Evolutionary conservation across 2,113 vertebrate genomes (phyloP).

Genomic region (Gnathonemus echidnorhynchus): DNA sequence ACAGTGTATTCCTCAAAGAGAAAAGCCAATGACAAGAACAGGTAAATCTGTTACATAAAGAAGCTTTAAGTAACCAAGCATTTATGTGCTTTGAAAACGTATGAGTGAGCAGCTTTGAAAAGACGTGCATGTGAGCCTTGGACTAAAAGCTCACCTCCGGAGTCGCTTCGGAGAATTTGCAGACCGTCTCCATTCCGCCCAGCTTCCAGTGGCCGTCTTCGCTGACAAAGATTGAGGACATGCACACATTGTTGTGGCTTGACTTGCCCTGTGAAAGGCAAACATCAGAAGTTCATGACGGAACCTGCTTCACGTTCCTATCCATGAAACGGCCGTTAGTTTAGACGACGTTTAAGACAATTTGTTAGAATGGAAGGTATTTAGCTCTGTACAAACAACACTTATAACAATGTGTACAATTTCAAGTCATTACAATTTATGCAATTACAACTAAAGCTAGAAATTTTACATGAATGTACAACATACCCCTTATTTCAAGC

Average conservation of each 20-base stretch:
- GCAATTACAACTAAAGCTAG: neutral
- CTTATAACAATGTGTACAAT: neutral
- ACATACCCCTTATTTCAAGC: neutral
- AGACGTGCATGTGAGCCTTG: no score
- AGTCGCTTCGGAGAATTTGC: slow-evolving; percentile 79
- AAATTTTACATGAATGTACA: neutral
- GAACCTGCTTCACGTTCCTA: neutral
- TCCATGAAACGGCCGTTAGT: neutral
- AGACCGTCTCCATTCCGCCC: slow-evolving; percentile 94
- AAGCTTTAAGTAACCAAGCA: neutral
- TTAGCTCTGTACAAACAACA: neutral
- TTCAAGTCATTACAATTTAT: neutral
- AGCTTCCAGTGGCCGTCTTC: slow-evolving; percentile 96
- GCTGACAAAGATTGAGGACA: slow-evolving; percentile 86
- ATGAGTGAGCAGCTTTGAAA: neutral
- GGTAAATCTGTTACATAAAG: neutral
- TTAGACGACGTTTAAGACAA: neutral
- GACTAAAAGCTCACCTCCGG: slow-evolving; percentile 66
- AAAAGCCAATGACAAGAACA: neutral
- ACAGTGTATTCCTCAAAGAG: neutral
- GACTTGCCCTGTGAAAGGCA: slow-evolving; percentile 71
- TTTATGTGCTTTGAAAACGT: neutral
- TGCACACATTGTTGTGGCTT: slow-evolving; percentile 90
- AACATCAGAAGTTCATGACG: neutral
- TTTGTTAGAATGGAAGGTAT: neutral